Evolutionary conservation across 2,888 invertebrate genomes (phyloP).

Genomic region (Chaetoderma sp.): DNA sequence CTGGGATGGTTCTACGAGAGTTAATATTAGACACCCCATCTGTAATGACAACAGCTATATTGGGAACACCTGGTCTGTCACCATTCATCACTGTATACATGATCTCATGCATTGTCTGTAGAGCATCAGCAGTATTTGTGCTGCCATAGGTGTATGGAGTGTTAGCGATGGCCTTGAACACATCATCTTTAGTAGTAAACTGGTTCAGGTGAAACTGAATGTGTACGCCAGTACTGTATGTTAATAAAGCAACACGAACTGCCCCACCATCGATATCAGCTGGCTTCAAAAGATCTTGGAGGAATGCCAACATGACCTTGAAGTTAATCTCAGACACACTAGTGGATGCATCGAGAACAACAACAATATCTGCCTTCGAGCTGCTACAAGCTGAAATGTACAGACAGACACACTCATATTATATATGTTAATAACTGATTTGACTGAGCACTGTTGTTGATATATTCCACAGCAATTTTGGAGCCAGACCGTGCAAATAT

Average conservation of each 20-base stretch:
- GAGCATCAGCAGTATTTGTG: conserved; percentile 61
- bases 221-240: conserved; percentile 51
- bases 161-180: conserved; percentile 47
- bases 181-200: conserved; percentile 40
- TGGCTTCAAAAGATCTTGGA: conserved; percentile 48
- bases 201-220: conserved; percentile 52
- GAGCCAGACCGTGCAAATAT: conserved; percentile 39
- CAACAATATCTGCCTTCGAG: conserved; percentile 52
- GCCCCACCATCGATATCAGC: conserved; percentile 52
- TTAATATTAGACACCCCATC: conserved; percentile 65
- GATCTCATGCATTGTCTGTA: conserved; percentile 45
- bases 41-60: conserved; percentile 59
- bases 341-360: conserved; percentile 64
- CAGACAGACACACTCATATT: too few species aligned
- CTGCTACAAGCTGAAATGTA: conserved; percentile 74
- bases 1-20: conserved; percentile 49
- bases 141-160: conserved; percentile 55
- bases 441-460: too few species aligned
- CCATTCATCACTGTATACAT: conserved; percentile 54
- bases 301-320: conserved; percentile 53
- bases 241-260: conserved; percentile 54
- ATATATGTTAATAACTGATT: too few species aligned
- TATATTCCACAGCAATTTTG: too few species aligned
- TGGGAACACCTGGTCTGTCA: conserved; percentile 51
- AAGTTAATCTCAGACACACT: conserved; percentile 62